Base-by-base conservation (phyloP, 2,113 vertebrate genomes). In the Machaerirhynchus nigripectus region DNA sequence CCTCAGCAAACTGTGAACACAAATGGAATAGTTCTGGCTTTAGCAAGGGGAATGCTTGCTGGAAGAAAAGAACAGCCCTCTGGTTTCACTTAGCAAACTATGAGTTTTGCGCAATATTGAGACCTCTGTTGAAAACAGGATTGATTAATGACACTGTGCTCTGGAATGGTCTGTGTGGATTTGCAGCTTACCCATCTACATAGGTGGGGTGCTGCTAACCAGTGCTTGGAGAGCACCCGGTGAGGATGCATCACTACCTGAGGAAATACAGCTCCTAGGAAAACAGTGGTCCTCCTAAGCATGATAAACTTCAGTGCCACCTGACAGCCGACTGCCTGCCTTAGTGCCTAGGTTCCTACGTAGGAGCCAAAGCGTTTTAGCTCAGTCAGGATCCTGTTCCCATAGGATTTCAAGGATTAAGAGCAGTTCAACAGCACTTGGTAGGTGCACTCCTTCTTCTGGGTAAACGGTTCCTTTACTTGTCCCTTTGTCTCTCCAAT, bases 11-110 rank as follows among this genome's bases (percentile, higher is more conserved):
- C 55, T 50, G 30, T 57, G 70, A 90, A 83, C 42, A 13, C 22
- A 83, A 79, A 80, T 44, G 47, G 52, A 84, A 81, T 53, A 82
- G 24, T 39, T 87, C 39, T 95, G 73, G 56, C n/a, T 78, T 92
- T 86, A 92, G 49, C 69, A 95, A 84, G 16, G 61, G 15, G 30
- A 84, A 42, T 61, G 37, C 28, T 79, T 89, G 61, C 77, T 89
- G 84, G 28, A 91, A 70, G 60, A 91, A 57, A 84, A 87, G 26
- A 77, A 35, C 30, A 87, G 30, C 13, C 15, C 28, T 84, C 78
- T 96, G 87, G 47, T 80, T 94, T 93, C 70, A 83, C 82, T 96
- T 90, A 95, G 71, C 42, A 79, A 87, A 49, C 30, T 27, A 40
- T 75, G 80, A 84, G 65, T 63, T 94, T 95, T 95, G 69, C 0